These are phyloP conservation scores for Megaceryle maxima DNA, from an alignment of 2,113 vertebrate species.

Conservation along the genomic window DNA sequence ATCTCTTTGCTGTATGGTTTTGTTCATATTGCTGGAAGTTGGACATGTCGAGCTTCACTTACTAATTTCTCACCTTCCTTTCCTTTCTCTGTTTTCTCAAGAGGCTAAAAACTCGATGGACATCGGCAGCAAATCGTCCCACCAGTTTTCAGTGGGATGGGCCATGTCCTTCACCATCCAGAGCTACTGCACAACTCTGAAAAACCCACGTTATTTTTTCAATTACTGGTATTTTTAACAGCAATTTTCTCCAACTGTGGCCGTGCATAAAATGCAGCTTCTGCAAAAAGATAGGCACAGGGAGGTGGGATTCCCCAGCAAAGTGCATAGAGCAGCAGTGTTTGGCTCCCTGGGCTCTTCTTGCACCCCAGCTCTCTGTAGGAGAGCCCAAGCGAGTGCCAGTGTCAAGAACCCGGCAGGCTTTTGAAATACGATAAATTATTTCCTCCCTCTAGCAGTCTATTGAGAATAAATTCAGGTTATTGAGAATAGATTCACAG, in stretches of 20 bases:
- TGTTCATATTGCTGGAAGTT: not conserved
- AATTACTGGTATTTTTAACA: not conserved
- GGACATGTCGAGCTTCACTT: not conserved
- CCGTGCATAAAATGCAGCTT: not conserved
- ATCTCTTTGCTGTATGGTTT: not conserved
- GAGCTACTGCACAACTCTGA: not conserved
- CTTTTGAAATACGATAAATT: not conserved
- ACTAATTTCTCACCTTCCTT: not conserved
- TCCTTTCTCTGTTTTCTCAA: not conserved
- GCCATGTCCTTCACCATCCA: not conserved
- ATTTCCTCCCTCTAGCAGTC: not conserved
- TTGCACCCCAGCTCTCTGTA: rapidly evolving
- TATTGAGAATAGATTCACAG: not conserved
- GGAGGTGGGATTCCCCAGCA: not conserved
- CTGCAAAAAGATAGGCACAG: not conserved
- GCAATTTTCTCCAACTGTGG: not conserved
- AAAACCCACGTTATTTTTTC: not conserved
- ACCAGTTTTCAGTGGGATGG: not conserved
- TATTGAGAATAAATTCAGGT: not conserved
- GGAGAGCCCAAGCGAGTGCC: not conserved
- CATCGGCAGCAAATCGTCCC: not conserved
- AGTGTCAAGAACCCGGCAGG: not conserved
- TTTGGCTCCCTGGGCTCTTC: not conserved
- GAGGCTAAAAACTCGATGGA: not conserved
- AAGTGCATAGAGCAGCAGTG: not conserved